Percentiles rank a stretch among this genome's conserved stretches.
Evolutionary conservation across 1,140 invertebrate genomes (phyloP).

Genomic region (Atta cephalotes): DNA sequence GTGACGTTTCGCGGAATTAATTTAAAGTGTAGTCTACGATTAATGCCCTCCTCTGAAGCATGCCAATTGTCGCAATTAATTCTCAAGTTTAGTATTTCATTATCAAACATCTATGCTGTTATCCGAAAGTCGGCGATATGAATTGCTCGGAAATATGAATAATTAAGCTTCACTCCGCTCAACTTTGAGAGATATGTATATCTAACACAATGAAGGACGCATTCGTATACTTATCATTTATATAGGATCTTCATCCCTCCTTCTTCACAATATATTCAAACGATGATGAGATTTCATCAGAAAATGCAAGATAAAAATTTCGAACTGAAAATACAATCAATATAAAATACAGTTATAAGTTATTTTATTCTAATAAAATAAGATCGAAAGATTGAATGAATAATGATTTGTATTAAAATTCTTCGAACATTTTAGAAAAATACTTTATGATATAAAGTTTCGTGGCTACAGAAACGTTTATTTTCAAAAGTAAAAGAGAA

Average conservation of each 20-base stretch:
- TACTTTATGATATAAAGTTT: not conserved
- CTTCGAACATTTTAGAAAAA: not conserved
- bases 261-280: not conserved
- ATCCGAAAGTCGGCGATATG: not conserved
- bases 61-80: slow-evolving; percentile 48
- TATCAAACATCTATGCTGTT: slow-evolving; percentile 14
- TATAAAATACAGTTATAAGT: not conserved
- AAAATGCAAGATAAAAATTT: not conserved
- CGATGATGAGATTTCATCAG: not conserved
- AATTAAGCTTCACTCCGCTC: slow-evolving; percentile 37
- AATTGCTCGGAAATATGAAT: slow-evolving; percentile 25
- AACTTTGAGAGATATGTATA: not conserved
- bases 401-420: not conserved
- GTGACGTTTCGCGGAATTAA: not conserved
- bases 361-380: not conserved
- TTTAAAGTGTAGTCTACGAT: slow-evolving; percentile 2
- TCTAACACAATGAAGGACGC: not conserved
- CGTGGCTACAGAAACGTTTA: not conserved
- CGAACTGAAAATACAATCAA: not conserved
- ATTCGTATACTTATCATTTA: not conserved
- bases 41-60: slow-evolving; percentile 13
- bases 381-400: not conserved
- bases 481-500: not conserved
- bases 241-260: not conserved
- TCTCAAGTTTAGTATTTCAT: slow-evolving; percentile 30